phyloP scores from a whole-genome alignment of 35 echinoderm and acorn worm genomes.

The Strongylocentrotus purpuratus region DNA sequence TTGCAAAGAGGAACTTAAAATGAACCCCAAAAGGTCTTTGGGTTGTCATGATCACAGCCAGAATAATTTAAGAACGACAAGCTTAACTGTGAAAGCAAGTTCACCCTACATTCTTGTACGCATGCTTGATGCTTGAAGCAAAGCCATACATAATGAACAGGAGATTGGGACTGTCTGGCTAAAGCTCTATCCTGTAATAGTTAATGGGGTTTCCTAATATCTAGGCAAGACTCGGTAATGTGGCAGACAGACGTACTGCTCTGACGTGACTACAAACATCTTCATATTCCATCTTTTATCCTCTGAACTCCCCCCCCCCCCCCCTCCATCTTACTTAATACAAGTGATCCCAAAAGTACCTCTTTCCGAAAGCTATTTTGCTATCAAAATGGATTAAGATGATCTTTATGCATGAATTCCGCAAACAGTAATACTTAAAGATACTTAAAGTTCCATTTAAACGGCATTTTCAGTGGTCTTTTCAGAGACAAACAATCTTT shows the following conservation, averaged over 20 bases:
- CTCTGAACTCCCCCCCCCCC: background rate
- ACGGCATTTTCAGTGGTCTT: too few species aligned
- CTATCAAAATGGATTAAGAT: too few species aligned
- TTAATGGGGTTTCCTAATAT: constrained; percentile 11
- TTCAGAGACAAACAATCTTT: too few species aligned
- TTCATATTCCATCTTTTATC: background rate
- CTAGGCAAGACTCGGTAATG: background rate
- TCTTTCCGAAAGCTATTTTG: background rate
- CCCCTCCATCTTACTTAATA: background rate
- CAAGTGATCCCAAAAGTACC: background rate
- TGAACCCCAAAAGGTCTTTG: background rate
- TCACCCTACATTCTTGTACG: background rate
- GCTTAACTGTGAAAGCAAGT: background rate
- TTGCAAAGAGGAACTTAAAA: background rate
- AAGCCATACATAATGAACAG: background rate
- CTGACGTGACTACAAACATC: background rate
- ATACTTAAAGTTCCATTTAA: too few species aligned
- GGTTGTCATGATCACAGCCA: background rate
- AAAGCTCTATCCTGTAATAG: background rate
- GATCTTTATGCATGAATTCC: too few species aligned
- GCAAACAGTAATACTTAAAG: too few species aligned
- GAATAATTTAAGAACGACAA: background rate
- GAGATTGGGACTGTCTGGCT: background rate
- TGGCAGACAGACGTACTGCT: background rate
- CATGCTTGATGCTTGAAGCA: background rate